Evolutionary conservation across 2,113 vertebrate species (phyloP).

Genomic region (Gymnogyps californianus): DNA sequence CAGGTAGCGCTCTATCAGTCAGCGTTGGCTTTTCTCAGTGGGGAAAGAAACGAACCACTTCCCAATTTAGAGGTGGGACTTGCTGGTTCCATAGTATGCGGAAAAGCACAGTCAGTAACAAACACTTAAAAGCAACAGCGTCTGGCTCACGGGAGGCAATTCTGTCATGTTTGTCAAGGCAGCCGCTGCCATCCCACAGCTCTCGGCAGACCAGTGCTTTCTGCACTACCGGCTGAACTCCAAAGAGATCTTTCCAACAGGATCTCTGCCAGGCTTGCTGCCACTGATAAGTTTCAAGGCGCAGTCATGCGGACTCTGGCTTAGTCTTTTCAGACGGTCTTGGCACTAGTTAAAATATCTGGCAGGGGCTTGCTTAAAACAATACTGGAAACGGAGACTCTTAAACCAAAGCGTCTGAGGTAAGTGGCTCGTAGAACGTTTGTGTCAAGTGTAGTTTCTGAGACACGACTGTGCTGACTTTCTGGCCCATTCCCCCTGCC

Average conservation of each 20-base stretch:
- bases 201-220: accelerated
- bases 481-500: not conserved
- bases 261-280: not conserved
- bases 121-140: not conserved
- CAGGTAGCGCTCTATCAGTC: not conserved
- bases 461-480: not conserved
- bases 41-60: not conserved
- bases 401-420: not conserved
- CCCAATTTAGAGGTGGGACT: not conserved
- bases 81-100: accelerated
- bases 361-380: not conserved
- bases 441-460: accelerated
- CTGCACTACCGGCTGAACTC: not conserved
- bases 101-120: not conserved
- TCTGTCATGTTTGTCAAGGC: not conserved
- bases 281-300: accelerated
- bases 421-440: not conserved
- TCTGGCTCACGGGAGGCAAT: not conserved
- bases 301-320: not conserved
- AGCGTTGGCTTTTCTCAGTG: accelerated
- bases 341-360: not conserved
- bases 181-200: not conserved
- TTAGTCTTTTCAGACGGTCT: not conserved
- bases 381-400: not conserved
- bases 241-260: accelerated